Base-by-base conservation (phyloP, 2,113 vertebrate species). In the Labeo catla region DNA sequence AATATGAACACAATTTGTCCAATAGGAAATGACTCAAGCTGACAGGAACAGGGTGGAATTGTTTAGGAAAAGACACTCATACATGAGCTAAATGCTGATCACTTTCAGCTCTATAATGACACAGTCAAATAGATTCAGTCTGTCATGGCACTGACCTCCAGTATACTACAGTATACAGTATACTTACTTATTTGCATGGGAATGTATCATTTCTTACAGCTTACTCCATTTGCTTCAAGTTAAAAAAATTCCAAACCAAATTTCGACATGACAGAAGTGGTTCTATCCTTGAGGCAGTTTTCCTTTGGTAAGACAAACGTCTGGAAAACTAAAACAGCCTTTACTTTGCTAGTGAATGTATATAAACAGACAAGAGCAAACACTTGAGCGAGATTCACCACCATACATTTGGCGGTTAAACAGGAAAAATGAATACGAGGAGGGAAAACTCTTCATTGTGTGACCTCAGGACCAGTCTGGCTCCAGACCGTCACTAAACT, bases 271-370 rank as follows among this genome's bases (percentile, higher is more conserved):
- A 45, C 19, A n/a, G 9, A 73, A 43, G 6, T 6, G 8, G 8
- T 72, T 72, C 16, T 45, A 15, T 72, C 4, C 36, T 19, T 43
- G 15, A 43, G 66, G 15, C 68, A 21, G 15, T 86, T 90, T 93
- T 94, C 9, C 92, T 93, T 93, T 92, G 90, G 19, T 34, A 83
- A 91, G 72, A 78, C 84, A 91, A 92, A 88, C 85, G 93, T 95
- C 87, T 76, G 70, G 39, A n/a, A 73, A 45, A 21, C 68, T 19
- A 72, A 72, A 45, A 73, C 68, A 5, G 68, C 1, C 36, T 72
- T 72, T 72, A 10, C 19, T 76, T 49, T 83, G 21, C 84, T 87
- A 45, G 39, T 73, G 39, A 61, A 13, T 61, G 3, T 61, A 10
- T 57, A 74, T n/a, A 83, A 70, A 49, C 15, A n/a, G 19, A 11